Conservation (phyloP, 1,140 invertebrate genomes). For the Pseudobourletiella spinata region DNA sequence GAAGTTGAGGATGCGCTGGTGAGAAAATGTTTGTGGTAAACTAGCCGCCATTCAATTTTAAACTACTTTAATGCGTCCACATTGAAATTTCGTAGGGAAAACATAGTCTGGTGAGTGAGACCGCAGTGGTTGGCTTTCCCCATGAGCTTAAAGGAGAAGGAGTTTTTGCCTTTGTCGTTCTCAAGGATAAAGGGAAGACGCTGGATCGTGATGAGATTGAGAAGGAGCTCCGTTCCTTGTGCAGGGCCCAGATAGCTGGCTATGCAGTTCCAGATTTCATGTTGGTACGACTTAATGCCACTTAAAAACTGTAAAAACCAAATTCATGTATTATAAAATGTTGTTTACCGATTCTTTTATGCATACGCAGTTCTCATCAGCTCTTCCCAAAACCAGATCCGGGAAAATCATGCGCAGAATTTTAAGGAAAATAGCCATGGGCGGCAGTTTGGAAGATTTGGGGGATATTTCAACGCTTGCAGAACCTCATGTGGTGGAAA, state of each 20-base stretch:
- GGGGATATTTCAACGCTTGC: constrained; percentile 50
- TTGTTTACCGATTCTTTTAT: too few species aligned
- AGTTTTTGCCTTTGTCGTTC: constrained; percentile 54
- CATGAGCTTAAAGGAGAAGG: constrained; percentile 56
- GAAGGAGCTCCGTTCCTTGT: constrained; percentile 43
- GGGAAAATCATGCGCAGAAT: constrained; percentile 58
- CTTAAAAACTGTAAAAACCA: not conserved
- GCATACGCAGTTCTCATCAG: constrained; percentile 2
- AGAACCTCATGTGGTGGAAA: constrained; percentile 34
- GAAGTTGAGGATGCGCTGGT: constrained; percentile 42
- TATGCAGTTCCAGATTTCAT: constrained; percentile 56
- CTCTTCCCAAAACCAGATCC: constrained; percentile 42
- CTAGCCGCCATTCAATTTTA: not conserved
- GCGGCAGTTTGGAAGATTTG: constrained; percentile 44
- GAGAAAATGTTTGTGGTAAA: constrained; percentile 6
- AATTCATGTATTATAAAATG: too few species aligned
- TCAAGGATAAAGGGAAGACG: constrained; percentile 43
- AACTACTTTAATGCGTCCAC: not conserved
- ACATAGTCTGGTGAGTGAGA: constrained; percentile 46
- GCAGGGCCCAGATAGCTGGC: constrained; percentile 53
- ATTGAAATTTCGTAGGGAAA: constrained; percentile 13
- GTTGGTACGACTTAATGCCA: constrained; percentile 39
- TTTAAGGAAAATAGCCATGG: constrained; percentile 50
- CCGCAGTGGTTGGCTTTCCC: constrained; percentile 55
- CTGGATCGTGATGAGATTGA: constrained; percentile 38